A percentile compares a stretch with the other conserved stretches of the same genome.
Evolutionary conservation across 1,140 invertebrate genomes (phyloP).

Genomic region (Drosophila bocki): DNA sequence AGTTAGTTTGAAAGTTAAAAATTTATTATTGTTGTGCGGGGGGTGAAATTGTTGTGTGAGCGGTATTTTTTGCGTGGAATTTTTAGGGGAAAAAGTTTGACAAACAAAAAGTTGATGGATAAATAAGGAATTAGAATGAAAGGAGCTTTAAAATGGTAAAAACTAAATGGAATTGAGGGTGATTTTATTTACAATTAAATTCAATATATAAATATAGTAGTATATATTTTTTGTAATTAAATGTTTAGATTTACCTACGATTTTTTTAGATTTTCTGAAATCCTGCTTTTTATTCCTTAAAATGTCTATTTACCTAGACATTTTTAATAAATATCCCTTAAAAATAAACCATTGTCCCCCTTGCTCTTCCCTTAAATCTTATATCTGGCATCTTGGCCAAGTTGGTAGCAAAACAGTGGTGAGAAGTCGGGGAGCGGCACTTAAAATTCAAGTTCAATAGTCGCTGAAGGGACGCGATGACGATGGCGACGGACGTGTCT

Average conservation of each 20-base stretch:
- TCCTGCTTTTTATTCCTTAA: neutral
- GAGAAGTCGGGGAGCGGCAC: constrained; percentile 42
- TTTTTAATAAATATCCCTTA: neutral
- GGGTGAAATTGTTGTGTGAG: constrained; percentile 1
- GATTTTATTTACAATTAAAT: neutral
- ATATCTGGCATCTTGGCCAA: constrained; percentile 30
- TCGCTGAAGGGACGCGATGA: constrained; percentile 45
- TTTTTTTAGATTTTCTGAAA: too few species aligned
- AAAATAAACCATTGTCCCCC: neutral
- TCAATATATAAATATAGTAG: neutral
- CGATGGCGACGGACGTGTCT: constrained; percentile 65
- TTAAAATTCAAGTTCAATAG: constrained; percentile 83
- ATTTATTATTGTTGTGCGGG: constrained; percentile 26
- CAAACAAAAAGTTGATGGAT: constrained; percentile 2
- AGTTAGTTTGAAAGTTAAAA: constrained; percentile 33
- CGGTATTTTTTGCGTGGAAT: constrained; percentile 1
- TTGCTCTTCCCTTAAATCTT: neutral
- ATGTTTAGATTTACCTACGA: neutral
- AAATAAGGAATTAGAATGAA: neutral
- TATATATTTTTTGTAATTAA: neutral
- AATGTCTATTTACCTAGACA: constrained; percentile 22
- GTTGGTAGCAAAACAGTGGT: constrained; percentile 12
- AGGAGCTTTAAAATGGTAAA: neutral
- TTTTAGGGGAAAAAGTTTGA: neutral
- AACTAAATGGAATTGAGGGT: neutral